These are phyloP conservation scores for Tetrao urogallus DNA, from an alignment of 2,113 vertebrate genomes.

Conservation along the genomic window DNA sequence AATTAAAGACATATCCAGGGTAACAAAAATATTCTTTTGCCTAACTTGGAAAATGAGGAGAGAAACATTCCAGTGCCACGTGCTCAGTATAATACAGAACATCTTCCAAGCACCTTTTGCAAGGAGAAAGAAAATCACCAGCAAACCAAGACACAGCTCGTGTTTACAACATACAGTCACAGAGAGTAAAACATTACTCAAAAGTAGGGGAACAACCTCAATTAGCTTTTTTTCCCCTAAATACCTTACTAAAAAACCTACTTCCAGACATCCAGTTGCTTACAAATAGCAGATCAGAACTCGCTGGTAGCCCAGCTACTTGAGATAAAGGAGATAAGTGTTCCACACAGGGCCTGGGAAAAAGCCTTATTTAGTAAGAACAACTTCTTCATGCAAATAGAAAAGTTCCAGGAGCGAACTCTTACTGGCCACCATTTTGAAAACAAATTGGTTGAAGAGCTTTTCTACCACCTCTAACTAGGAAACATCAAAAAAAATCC, in stretches of 20 bases:
- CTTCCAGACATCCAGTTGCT: background rate
- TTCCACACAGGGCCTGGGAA: background rate
- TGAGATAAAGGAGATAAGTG: background rate
- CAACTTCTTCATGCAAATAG: background rate
- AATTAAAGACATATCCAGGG: background rate
- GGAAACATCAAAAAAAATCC: background rate
- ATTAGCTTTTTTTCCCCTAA: background rate
- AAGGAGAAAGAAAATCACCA: background rate
- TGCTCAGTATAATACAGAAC: background rate
- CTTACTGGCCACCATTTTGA: background rate
- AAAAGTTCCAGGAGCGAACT: background rate
- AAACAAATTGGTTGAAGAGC: background rate
- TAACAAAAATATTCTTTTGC: background rate
- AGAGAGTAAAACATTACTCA: background rate
- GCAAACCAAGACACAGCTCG: background rate
- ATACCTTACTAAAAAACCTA: background rate
- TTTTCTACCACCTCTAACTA: background rate
- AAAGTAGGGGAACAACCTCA: background rate
- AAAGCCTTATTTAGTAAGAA: background rate
- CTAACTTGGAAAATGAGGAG: background rate
- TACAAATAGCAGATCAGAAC: background rate
- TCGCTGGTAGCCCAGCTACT: background rate
- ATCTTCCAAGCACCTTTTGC: background rate
- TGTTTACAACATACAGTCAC: background rate
- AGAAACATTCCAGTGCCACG: background rate